Percentiles rank a stretch among this genome's conserved stretches.
These are phyloP conservation scores for Tipula lateralis DNA, from an alignment of 2,888 invertebrate species.

Conservation along the genomic window DNA sequence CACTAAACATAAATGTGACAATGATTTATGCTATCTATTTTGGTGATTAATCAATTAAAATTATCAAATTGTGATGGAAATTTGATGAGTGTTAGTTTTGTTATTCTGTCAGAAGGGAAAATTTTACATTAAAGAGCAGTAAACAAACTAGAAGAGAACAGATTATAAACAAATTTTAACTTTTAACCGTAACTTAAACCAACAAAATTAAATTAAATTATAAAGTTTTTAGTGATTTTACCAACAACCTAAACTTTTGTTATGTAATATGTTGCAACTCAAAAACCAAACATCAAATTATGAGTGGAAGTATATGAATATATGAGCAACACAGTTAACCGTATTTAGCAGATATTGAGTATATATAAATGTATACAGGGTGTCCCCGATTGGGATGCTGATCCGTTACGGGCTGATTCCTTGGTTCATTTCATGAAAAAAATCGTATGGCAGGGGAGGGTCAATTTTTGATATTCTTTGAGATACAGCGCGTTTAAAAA, in stretches of 20 bases:
- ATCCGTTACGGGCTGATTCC: too few relatives aligned
- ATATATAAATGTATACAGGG: too few relatives aligned
- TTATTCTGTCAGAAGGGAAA: not conserved
- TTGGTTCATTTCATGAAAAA: too few relatives aligned
- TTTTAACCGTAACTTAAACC: not conserved
- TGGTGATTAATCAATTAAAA: not conserved
- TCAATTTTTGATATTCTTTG: too few relatives aligned
- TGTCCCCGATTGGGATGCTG: too few relatives aligned
- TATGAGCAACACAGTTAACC: too few relatives aligned
- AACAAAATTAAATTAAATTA: not conserved
- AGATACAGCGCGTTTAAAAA: too few relatives aligned
- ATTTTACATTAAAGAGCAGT: not conserved
- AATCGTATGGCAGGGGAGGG: too few relatives aligned
- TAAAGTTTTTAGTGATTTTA: not conserved
- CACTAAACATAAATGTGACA: not conserved
- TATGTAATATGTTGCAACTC: too few relatives aligned
- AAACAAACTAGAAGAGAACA: not conserved
- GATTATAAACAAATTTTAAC: not conserved
- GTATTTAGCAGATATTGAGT: too few relatives aligned
- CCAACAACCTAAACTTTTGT: not conserved
- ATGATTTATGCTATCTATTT: not conserved
- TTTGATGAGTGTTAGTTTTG: not conserved
- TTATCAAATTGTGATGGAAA: not conserved
- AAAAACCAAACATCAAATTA: too few relatives aligned
- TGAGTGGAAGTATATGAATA: too few relatives aligned